Percentiles rank a stretch among this genome's conserved stretches.
phyloP scores from a whole-genome alignment of 2,797 vertebrate genomes.

The Threskiornis aethiopicus region DNA sequence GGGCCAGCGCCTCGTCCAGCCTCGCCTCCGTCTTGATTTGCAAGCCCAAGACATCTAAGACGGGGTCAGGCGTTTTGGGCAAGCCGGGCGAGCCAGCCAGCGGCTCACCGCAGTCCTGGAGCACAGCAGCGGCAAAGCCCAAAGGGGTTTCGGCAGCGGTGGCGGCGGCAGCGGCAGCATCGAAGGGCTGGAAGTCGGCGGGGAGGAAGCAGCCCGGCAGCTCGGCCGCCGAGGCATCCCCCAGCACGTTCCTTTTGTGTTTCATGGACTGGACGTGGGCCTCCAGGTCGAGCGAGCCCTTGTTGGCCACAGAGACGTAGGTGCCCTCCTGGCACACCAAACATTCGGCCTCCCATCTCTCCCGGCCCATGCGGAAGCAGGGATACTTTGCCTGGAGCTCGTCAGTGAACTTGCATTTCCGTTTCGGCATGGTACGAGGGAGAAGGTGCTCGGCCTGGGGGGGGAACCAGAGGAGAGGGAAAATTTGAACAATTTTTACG shows the following conservation, averaged over 20 bases:
- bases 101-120: not conserved
- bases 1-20: not conserved
- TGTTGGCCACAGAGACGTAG: not conserved
- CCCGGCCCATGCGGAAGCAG: not conserved
- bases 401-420: not conserved
- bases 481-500: not conserved
- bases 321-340: not conserved
- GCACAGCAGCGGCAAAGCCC: not conserved
- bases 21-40: not conserved
- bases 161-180: accelerated
- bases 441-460: not conserved
- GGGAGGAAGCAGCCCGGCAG: not conserved
- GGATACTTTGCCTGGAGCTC: not conserved
- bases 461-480: too few species aligned
- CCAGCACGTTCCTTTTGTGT: not conserved
- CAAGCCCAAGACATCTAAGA: not conserved
- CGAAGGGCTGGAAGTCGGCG: not conserved
- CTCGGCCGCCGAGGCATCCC: not conserved
- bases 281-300: not conserved
- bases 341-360: not conserved
- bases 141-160: not conserved
- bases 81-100: not conserved
- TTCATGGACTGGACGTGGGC: not conserved
- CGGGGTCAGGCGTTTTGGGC: not conserved
- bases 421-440: not conserved